Percentiles rank a stretch among this genome's conserved stretches.
Evolutionary conservation across 2,888 invertebrate genomes (phyloP).

Genomic region (Protophormia terraenovae): DNA sequence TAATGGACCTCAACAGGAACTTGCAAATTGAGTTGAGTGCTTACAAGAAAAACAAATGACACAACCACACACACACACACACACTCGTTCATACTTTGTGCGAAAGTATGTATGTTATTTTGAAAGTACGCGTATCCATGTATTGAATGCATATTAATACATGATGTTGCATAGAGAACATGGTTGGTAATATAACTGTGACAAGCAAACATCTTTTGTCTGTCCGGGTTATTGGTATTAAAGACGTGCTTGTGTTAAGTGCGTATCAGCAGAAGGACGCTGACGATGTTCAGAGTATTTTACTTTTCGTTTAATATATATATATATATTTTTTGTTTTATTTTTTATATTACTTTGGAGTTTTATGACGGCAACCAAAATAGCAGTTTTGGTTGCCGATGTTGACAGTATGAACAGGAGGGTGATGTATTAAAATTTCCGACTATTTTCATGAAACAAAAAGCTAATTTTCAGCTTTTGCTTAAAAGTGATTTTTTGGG

Average conservation of each 20-base stretch:
- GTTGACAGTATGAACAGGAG: background rate
- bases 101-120: background rate
- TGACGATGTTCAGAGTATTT: conserved; percentile 12
- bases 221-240: conserved; percentile 32
- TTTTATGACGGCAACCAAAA: conserved; percentile 62
- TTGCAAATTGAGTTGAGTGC: conserved; percentile 37
- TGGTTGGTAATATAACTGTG: conserved; percentile 17
- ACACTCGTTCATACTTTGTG: background rate
- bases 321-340: background rate
- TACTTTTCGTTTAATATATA: conserved; percentile 3
- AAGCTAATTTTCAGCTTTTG: no score
- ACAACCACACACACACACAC: background rate
- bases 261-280: conserved; percentile 42
- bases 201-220: conserved; percentile 20
- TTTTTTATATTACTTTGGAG: conserved; percentile 17
- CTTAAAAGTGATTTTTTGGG: no score
- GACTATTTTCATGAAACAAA: no score
- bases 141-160: conserved; percentile 49
- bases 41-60: background rate
- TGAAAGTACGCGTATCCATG: background rate
- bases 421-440: background rate
- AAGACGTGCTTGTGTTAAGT: conserved; percentile 55
- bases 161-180: conserved; percentile 9
- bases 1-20: conserved; percentile 59
- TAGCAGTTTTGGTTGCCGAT: conserved; percentile 19